phyloP scores from a whole-genome alignment of 2,888 invertebrate genomes.

The Drosophila macrospina region DNA sequence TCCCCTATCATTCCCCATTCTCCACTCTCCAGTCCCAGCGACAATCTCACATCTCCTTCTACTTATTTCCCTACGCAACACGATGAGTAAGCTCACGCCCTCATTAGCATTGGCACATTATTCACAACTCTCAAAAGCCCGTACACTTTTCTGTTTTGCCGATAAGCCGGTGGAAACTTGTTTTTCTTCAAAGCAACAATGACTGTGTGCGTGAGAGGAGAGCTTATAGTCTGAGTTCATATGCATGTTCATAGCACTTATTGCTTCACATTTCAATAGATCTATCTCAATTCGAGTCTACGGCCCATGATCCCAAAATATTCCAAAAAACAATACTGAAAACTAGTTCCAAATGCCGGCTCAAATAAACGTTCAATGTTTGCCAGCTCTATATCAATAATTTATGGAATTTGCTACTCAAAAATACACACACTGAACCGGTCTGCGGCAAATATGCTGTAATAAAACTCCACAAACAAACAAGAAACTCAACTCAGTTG shows the following conservation, averaged over 20 bases:
- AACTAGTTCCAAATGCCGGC: slow-evolving; percentile 66
- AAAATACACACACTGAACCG: slow-evolving; percentile 42
- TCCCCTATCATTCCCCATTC: neutral
- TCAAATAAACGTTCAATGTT: slow-evolving; percentile 46
- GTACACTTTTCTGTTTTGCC: slow-evolving; percentile 30
- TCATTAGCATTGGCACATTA: slow-evolving; percentile 56
- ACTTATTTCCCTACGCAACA: neutral
- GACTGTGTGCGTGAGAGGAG: neutral
- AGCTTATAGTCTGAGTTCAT: neutral
- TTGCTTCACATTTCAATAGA: neutral
- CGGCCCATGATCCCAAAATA: neutral
- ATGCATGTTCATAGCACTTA: neutral
- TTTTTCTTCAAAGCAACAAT: slow-evolving; percentile 4
- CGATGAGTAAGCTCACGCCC: slow-evolving; percentile 58
- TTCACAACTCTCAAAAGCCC: slow-evolving; percentile 57
- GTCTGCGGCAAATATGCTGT: slow-evolving; percentile 58
- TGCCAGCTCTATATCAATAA: slow-evolving; percentile 55
- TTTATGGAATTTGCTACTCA: slow-evolving; percentile 65
- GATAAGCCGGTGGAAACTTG: slow-evolving; percentile 52
- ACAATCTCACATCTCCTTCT: slow-evolving; percentile 1
- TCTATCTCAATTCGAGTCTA: neutral
- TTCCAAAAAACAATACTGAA: neutral
- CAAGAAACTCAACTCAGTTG: slow-evolving; percentile 57
- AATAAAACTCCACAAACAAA: slow-evolving; percentile 73
- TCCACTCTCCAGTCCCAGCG: neutral